phyloP scores from a whole-genome alignment of 2,888 invertebrate species.

The Julus scanicus region DNA sequence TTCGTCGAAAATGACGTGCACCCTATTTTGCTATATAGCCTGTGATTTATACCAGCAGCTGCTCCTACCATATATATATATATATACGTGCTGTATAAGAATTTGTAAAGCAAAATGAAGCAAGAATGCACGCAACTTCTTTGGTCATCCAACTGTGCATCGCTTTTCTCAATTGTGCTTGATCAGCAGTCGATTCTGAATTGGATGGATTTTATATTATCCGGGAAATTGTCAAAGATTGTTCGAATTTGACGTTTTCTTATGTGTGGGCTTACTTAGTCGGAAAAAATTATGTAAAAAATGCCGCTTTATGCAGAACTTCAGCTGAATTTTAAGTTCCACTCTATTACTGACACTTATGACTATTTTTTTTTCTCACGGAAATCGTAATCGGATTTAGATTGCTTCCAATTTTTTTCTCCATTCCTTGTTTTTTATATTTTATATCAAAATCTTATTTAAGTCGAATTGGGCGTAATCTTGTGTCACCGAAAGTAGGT shows the following conservation, averaged over 20 bases:
- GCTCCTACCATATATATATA: too few relatives aligned
- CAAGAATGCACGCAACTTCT: not conserved
- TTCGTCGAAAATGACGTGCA: too few relatives aligned
- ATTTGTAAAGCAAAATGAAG: not conserved
- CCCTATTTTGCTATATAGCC: too few relatives aligned
- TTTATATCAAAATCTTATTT: not conserved
- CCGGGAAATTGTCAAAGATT: not conserved
- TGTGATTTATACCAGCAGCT: too few relatives aligned
- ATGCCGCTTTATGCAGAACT: slow-evolving; percentile 4
- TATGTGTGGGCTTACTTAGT: slow-evolving; percentile 7
- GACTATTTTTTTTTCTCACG: not conserved
- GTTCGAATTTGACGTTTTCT: slow-evolving; percentile 6
- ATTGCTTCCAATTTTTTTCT: not conserved
- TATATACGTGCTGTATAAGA: not conserved
- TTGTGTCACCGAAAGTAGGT: not conserved
- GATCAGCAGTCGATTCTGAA: slow-evolving; percentile 11
- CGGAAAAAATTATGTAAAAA: slow-evolving; percentile 15
- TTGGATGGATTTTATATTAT: not conserved
- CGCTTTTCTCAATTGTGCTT: not conserved
- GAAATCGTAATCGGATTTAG: slow-evolving; percentile 35
- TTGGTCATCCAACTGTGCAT: not conserved
- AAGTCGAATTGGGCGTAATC: not conserved
- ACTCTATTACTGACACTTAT: slow-evolving; percentile 5
- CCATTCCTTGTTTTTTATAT: not conserved
- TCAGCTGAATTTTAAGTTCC: not conserved